Evolutionary conservation across 2,888 invertebrate species (phyloP), one percentile per base, ranked within the genome.

Genomic region (Morpho achilles): DNA sequence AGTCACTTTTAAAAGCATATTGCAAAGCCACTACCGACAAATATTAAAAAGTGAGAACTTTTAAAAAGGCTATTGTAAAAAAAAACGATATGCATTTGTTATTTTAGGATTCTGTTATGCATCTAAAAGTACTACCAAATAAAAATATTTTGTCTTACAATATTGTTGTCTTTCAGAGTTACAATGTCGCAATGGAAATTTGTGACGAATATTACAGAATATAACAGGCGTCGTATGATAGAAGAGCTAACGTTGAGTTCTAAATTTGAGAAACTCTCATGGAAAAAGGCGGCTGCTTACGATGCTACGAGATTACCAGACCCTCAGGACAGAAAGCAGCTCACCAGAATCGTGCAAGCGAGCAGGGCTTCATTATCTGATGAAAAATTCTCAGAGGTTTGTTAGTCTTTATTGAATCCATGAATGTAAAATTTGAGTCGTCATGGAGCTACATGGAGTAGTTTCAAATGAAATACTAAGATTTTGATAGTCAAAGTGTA

Each of bases 301-400:
- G 94, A 95, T 61, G 94, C 94, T 88, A 91, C 92, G 7, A 86
- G 93, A 59, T 90, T 96, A 40, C 88, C 93, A 0, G 95, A 97
- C 75, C 91, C 93, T 16, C 84, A 92, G 63, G 91, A 93, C 0
- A 90, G 93, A 66, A 83, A 96, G 45, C 95, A 96, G 81, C 90
- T 97, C 58, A 91, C 92, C 72, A 92, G 94, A 75, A 92, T 97
- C 10, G 92, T 95, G 0, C 92, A 94, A 49, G 91, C 93, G 57
- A 96, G 96, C 42, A 91, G 95, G 40, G 94, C 95, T n/a, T 94
- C 95, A 0, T 79, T 97, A 50, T 89, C 93, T 0, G 95, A 95
- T 70, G 94, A 94, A 39, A 94, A 95, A 77, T 94, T 93, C 70
- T 91, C 93, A 61, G 95, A 96, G 91, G 95, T 95, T 77, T 41